phyloP scores from a whole-genome alignment of 2,888 invertebrate genomes.

The Drosophila melanosoma region DNA sequence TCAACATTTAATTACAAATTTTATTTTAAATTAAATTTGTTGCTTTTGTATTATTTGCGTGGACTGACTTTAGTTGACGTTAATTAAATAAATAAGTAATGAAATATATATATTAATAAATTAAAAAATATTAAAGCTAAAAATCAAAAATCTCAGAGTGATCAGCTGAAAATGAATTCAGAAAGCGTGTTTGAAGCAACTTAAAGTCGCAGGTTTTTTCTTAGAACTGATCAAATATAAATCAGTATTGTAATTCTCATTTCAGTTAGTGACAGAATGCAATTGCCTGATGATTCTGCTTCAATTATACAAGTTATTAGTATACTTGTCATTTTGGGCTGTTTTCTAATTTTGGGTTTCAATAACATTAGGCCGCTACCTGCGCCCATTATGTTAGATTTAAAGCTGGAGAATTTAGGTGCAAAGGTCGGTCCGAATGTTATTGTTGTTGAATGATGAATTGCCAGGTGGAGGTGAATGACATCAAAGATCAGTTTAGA shows the following conservation, averaged over 20 bases:
- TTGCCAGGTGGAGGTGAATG: not conserved
- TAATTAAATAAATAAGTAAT: too few relatives aligned
- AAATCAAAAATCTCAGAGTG: not conserved
- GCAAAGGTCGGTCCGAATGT: not conserved
- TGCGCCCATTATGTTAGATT: not conserved
- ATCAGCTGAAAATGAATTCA: not conserved
- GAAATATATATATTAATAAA: too few relatives aligned
- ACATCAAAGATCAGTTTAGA: not conserved
- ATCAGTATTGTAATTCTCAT: not conserved
- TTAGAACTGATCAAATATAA: too few relatives aligned
- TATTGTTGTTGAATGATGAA: not conserved
- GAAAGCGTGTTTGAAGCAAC: not conserved
- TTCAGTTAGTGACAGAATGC: not conserved
- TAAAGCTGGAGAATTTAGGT: not conserved
- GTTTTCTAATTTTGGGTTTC: not conserved
- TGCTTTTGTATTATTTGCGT: too few relatives aligned
- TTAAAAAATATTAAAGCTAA: too few relatives aligned
- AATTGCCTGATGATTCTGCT: too few relatives aligned
- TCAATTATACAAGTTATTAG: too few relatives aligned
- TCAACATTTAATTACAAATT: too few relatives aligned
- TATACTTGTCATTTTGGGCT: not conserved
- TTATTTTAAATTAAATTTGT: too few relatives aligned
- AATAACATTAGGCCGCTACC: not conserved
- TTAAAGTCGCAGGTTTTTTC: not conserved
- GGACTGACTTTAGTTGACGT: too few relatives aligned